These are phyloP conservation scores for Mythimna pallens DNA, from an alignment of 2,888 invertebrate species.

Conservation along the genomic window DNA sequence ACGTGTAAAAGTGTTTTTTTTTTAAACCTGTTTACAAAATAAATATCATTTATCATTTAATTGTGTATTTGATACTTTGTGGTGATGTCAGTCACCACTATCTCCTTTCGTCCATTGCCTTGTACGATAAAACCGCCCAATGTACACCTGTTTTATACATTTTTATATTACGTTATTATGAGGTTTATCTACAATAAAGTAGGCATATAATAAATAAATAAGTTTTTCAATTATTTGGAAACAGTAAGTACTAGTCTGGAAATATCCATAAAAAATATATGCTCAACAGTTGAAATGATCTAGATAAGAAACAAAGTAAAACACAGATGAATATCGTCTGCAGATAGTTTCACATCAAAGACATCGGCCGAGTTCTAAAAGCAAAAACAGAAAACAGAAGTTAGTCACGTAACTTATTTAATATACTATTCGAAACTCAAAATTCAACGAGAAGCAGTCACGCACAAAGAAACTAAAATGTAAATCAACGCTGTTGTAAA, in stretches of 20 bases:
- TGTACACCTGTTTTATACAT: too few species aligned
- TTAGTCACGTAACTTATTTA: conserved; percentile 32
- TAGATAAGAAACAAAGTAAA: background rate
- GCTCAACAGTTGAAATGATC: background rate
- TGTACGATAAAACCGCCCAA: too few species aligned
- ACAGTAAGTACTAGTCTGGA: background rate
- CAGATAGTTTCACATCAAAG: conserved; percentile 22
- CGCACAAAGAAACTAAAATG: conserved; percentile 55
- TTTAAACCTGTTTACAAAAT: too few species aligned
- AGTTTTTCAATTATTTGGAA: too few species aligned
- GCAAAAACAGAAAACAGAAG: conserved; percentile 26
- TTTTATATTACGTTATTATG: too few species aligned
- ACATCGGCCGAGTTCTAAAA: conserved; percentile 1
- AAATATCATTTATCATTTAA: too few species aligned
- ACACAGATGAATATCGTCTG: background rate
- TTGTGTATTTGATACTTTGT: too few species aligned
- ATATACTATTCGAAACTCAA: conserved; percentile 46
- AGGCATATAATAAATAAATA: too few species aligned
- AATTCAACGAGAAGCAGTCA: conserved; percentile 41
- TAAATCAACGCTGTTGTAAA: conserved; percentile 44
- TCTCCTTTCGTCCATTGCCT: too few species aligned
- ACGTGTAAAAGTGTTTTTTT: too few species aligned
- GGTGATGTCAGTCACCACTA: too few species aligned
- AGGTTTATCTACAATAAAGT: too few species aligned
- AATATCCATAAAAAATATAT: background rate